Base-by-base conservation (phyloP, 2,113 vertebrate genomes). In the Columba livia region DNA sequence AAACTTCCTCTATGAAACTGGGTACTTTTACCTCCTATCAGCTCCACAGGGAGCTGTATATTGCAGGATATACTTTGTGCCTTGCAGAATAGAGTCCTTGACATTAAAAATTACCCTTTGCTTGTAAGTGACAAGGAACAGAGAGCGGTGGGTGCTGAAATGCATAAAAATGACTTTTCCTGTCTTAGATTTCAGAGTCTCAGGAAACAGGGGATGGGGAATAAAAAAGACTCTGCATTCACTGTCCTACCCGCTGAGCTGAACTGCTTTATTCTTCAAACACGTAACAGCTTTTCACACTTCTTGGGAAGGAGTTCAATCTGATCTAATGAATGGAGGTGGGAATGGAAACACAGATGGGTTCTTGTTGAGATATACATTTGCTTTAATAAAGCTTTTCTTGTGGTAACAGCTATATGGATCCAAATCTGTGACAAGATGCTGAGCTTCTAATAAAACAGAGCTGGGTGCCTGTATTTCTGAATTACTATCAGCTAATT, bases 71-170 rank as follows among this genome's bases (percentile, higher is more conserved):
- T 29, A 64, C 9, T 75, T 69, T 47, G 57, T 94, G 50, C 38
- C 56, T 89, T 69, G 72, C 44, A 84, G 31, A 81, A 64, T 1
- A 20, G 40, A 85, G 65, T 53, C 72, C 57, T 47, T 82, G 80
- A 88, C 88, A 81, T 73, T 53, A 32, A 81, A 79, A 80, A 71
- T 67, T 79, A 54, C 44, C 66, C 19, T 79, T 94, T 83, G 18
- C 29, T 75, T 75, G 8, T 69, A 72, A 69, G 80, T 57, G 90
- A 86, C 73, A 74, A 64, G 72, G 24, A 86, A 44, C 29, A 74
- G 51, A 54, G 70, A 85, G 26, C 56, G 66, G 26, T 5, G 6
- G 50, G 77, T 73, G 60, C 62, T 83, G 75, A 92, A 90, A 93
- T 64, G 65, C 19, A 26, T 67, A n/a, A 95, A 95, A 92, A 67